Percentiles rank a stretch among this genome's conserved stretches.
These are phyloP conservation scores for Bombus cullumanus DNA, from an alignment of 1,140 invertebrate species.

Conservation along the genomic window DNA sequence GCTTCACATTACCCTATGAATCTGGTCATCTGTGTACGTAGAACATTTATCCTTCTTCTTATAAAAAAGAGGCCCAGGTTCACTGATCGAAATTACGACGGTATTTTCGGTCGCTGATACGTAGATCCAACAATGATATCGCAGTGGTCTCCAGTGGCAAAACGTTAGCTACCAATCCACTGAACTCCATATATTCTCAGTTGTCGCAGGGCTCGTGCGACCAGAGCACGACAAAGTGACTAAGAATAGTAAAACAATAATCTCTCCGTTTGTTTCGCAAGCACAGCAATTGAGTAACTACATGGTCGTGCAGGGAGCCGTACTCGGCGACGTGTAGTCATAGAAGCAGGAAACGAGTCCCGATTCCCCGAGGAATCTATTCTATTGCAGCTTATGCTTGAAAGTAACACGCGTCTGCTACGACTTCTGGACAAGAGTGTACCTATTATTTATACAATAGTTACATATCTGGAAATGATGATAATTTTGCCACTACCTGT, in stretches of 20 bases:
- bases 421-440: too few relatives aligned
- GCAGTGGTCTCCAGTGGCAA: neutral
- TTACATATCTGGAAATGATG: too few relatives aligned
- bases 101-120: too few relatives aligned
- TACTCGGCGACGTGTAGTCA: neutral
- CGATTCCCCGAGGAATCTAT: neutral
- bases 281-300: slow-evolving; percentile 44
- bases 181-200: neutral
- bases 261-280: slow-evolving; percentile 38
- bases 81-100: too few relatives aligned
- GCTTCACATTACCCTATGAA: too few relatives aligned
- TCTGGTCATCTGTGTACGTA: neutral
- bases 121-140: neutral
- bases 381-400: too few relatives aligned
- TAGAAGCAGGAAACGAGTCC: neutral
- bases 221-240: slow-evolving; percentile 8
- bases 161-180: neutral
- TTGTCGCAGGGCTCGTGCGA: neutral
- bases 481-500: too few relatives aligned
- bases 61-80: fast-evolving
- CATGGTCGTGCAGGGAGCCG: neutral
- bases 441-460: too few relatives aligned
- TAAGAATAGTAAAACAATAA: slow-evolving; percentile 56
- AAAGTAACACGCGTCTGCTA: too few relatives aligned
- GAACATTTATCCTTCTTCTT: neutral